Conservation (phyloP, 2,113 vertebrate genomes). For the Cettia cetti region DNA sequence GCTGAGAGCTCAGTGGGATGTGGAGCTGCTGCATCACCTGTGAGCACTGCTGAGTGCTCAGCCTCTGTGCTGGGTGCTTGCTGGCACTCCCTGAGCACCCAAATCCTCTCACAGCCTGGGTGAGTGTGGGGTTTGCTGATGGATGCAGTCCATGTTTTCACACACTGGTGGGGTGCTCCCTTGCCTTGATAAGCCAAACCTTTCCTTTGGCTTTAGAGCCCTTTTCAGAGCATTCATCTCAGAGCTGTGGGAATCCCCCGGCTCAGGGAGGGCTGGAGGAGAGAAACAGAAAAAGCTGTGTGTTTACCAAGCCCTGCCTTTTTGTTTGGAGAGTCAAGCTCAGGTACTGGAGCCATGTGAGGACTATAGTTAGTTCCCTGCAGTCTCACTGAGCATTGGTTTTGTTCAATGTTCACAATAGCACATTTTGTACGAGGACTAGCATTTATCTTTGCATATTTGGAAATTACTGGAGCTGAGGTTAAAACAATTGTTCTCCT, state of each 20-base stretch:
- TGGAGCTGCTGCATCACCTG: neutral
- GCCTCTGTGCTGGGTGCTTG: neutral
- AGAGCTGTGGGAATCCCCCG: neutral
- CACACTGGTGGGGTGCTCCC: neutral
- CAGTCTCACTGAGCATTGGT: neutral
- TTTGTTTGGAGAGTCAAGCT: neutral
- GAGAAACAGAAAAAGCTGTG: neutral
- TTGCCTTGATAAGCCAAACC: neutral
- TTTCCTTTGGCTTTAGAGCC: neutral
- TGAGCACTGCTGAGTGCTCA: neutral
- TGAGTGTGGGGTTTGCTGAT: neutral
- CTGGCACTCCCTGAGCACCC: neutral
- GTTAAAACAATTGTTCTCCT: constrained; percentile 37
- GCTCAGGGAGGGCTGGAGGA: neutral
- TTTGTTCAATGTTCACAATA: neutral
- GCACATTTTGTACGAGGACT: neutral
- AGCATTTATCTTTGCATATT: neutral
- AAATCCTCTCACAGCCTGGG: neutral
- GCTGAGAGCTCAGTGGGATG: neutral
- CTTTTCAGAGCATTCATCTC: neutral
- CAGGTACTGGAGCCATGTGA: neutral
- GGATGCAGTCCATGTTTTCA: neutral
- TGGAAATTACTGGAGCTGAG: constrained; percentile 12
- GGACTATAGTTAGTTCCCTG: neutral
- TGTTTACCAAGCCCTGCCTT: neutral